These are phyloP conservation scores for Phymastichus coffea DNA, from an alignment of 1,140 invertebrate species.

Conservation along the genomic window DNA sequence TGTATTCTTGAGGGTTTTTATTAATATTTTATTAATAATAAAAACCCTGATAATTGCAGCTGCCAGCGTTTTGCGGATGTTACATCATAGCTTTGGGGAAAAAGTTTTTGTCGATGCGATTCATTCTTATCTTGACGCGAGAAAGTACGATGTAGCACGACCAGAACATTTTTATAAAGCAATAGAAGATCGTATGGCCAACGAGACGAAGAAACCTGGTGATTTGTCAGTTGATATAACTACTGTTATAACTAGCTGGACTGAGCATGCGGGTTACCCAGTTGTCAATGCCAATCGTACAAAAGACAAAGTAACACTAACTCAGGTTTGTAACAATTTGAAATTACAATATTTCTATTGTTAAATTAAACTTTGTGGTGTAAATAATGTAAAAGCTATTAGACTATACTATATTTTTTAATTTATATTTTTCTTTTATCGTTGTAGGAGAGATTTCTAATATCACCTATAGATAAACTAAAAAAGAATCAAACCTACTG, in stretches of 20 bases:
- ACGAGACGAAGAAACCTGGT: not conserved
- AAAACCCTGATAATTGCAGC: slow-evolving; percentile 51
- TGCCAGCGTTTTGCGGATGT: slow-evolving; percentile 70
- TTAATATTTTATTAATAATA: not conserved
- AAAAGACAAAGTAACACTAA: slow-evolving; percentile 46
- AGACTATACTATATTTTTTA: not conserved
- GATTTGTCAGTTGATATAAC: slow-evolving; percentile 21
- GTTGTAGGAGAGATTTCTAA: slow-evolving; percentile 23
- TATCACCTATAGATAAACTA: not conserved
- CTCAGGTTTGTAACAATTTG: slow-evolving; percentile 45
- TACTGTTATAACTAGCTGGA: slow-evolving; percentile 68
- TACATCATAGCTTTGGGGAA: slow-evolving; percentile 68
- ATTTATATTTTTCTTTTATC: not conserved
- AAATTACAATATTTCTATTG: not conserved
- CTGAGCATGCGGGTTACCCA: slow-evolving; percentile 71
- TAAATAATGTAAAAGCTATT: not conserved
- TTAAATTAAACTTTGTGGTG: not conserved
- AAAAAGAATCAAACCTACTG: slow-evolving; percentile 23
- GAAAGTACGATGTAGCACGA: slow-evolving; percentile 58
- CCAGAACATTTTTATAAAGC: slow-evolving; percentile 63
- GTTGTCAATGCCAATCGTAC: slow-evolving; percentile 61
- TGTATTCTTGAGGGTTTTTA: not conserved
- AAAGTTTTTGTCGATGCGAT: slow-evolving; percentile 64
- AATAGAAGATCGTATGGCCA: slow-evolving; percentile 50
- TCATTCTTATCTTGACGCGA: slow-evolving; percentile 53